phyloP scores from a whole-genome alignment of 2,888 invertebrate genomes.

The Cephus runcator region DNA sequence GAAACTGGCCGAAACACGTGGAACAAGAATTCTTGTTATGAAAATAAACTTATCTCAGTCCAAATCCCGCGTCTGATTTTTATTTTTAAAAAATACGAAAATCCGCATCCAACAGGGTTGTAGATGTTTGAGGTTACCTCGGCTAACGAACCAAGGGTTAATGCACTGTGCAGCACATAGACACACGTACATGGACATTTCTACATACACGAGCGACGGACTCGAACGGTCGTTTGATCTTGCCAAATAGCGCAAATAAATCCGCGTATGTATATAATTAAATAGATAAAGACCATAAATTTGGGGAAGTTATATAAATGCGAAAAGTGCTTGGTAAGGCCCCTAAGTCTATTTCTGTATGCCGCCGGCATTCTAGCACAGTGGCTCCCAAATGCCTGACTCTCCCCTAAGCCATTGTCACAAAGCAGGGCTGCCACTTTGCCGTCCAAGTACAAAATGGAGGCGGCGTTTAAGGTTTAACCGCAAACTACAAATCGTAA shows the following conservation, averaged over 20 bases:
- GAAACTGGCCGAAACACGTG: background rate
- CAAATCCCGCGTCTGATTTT: too few species aligned
- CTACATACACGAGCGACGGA: background rate
- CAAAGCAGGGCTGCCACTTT: background rate
- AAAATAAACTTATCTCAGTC: background rate
- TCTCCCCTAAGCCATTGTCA: background rate
- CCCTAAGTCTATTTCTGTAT: slow-evolving; percentile 47
- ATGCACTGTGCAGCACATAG: background rate
- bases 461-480: background rate
- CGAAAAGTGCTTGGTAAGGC: slow-evolving; percentile 46
- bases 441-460: background rate
- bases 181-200: background rate
- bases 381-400: slow-evolving; percentile 41
- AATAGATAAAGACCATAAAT: slow-evolving; percentile 54
- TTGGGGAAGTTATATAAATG: slow-evolving; percentile 48
- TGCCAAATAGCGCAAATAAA: slow-evolving; percentile 34
- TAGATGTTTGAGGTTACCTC: background rate
- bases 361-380: slow-evolving; percentile 38
- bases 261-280: slow-evolving; percentile 40
- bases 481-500: background rate
- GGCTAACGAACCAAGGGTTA: background rate
- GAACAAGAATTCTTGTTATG: background rate
- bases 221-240: slow-evolving; percentile 6
- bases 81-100: background rate
- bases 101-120: background rate